phyloP scores from a whole-genome alignment of 2,888 invertebrate species.

The Melinopterus prodromus region DNA sequence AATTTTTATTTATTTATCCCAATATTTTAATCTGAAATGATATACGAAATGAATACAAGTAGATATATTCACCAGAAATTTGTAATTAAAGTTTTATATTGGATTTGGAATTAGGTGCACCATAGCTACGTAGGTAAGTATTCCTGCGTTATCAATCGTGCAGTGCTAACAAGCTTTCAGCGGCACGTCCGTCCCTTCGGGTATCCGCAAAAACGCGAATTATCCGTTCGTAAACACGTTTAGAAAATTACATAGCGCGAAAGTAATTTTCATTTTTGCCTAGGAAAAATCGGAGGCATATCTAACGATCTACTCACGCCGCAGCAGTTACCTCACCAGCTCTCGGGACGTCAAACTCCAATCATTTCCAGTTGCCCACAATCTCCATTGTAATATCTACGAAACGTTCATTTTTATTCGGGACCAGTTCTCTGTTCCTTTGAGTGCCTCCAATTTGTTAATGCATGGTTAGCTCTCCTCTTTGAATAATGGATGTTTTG shows the following conservation, averaged over 20 bases:
- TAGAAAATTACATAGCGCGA: conserved; percentile 4
- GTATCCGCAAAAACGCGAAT: conserved; percentile 4
- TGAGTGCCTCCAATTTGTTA: background rate
- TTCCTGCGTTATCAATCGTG: too few species aligned
- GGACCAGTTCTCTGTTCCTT: background rate
- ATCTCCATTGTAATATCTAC: background rate
- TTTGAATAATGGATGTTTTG: background rate
- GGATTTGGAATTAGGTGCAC: too few species aligned
- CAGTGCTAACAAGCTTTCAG: background rate
- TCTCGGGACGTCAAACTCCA: background rate
- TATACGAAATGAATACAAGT: too few species aligned
- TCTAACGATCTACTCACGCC: conserved; percentile 4
- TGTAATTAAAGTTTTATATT: too few species aligned
- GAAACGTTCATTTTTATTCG: background rate
- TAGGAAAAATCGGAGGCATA: background rate
- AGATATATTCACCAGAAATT: too few species aligned
- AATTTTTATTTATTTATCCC: too few species aligned
- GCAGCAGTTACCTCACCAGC: background rate
- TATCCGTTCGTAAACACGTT: background rate
- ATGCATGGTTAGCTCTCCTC: background rate
- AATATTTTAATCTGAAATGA: too few species aligned
- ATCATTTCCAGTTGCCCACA: background rate
- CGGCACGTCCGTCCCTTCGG: background rate
- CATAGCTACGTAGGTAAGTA: too few species aligned
- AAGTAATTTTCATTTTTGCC: background rate